Percentiles rank a stretch among this genome's conserved stretches.
phyloP scores from a whole-genome alignment of 2,113 vertebrate genomes.

The Antennarius striatus region DNA sequence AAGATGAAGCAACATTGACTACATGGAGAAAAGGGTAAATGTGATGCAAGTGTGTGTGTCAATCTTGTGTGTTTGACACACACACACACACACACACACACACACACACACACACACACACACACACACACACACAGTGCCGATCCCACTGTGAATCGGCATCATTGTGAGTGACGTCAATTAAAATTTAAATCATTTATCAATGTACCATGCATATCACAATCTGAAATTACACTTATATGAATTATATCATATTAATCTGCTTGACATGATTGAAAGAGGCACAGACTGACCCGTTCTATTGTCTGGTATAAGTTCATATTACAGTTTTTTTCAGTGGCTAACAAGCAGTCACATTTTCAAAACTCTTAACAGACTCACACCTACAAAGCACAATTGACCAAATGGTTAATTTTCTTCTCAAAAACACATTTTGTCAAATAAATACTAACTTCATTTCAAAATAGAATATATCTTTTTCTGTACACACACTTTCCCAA shows the following conservation, averaged over 20 bases:
- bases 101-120: not conserved
- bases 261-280: slow-evolving; percentile 15
- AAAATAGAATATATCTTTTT: too few relatives aligned
- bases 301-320: slow-evolving; percentile 20
- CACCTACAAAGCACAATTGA: too few relatives aligned
- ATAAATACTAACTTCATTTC: too few relatives aligned
- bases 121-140: not conserved
- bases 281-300: slow-evolving; percentile 26
- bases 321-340: too few relatives aligned
- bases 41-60: slow-evolving; percentile 32
- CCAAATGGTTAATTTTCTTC: too few relatives aligned
- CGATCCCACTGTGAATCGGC: not conserved
- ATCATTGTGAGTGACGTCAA: not conserved
- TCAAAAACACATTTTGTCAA: too few relatives aligned
- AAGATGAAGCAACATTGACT: slow-evolving; percentile 41
- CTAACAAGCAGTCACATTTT: slow-evolving; percentile 63
- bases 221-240: slow-evolving; percentile 40
- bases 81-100: not conserved
- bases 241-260: slow-evolving; percentile 47
- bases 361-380: too few relatives aligned
- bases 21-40: slow-evolving; percentile 14
- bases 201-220: slow-evolving; percentile 4
- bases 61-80: not conserved
- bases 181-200: slow-evolving; percentile 33
- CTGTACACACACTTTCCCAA: too few relatives aligned